phyloP scores from a whole-genome alignment of 2,113 vertebrate species.

The Arvicanthis niloticus region DNA sequence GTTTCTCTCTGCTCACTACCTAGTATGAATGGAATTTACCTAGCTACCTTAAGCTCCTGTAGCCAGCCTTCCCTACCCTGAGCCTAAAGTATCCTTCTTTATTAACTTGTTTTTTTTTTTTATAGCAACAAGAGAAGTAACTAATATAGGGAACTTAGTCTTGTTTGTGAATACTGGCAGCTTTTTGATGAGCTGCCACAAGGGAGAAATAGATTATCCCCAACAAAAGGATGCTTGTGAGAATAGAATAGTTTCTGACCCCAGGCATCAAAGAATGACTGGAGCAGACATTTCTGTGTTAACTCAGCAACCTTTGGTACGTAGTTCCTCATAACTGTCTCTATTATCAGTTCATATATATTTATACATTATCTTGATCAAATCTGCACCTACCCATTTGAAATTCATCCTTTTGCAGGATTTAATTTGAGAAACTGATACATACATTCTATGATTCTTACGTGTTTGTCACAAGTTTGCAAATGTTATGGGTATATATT shows the following conservation, averaged over 20 bases:
- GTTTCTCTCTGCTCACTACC: neutral
- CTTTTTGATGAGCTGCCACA: slow-evolving; percentile 5
- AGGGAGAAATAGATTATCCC: neutral
- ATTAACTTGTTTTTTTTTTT: neutral
- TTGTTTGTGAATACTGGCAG: neutral
- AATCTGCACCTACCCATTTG: neutral
- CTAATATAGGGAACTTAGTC: neutral
- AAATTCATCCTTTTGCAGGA: neutral
- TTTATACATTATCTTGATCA: neutral
- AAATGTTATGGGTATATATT: neutral
- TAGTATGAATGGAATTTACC: too few species aligned
- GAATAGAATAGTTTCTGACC: accelerated
- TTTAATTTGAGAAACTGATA: neutral
- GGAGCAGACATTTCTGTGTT: neutral
- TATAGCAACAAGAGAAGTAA: neutral
- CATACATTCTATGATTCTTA: neutral
- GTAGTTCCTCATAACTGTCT: neutral
- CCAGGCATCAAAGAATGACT: neutral
- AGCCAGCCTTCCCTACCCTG: too few species aligned
- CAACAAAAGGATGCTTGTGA: neutral
- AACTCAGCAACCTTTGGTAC: neutral
- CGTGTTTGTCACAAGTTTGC: neutral
- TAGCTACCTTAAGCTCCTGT: neutral
- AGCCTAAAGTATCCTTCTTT: neutral
- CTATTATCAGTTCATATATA: neutral